These are phyloP conservation scores for Caracal caracal DNA, from an alignment of 2,113 vertebrate genomes.

Conservation along the genomic window DNA sequence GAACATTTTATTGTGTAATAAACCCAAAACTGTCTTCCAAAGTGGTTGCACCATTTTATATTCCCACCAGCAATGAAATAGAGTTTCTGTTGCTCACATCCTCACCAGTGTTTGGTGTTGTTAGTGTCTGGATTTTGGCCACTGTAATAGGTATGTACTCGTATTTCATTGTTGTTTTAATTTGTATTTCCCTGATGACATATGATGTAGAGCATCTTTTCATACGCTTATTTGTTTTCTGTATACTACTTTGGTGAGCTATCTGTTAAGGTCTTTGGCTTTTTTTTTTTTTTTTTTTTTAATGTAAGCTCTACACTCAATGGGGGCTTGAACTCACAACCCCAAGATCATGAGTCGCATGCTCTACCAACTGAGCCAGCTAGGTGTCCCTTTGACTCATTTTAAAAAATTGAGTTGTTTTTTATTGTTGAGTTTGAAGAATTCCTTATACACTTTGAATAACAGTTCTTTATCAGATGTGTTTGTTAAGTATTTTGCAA, in stretches of 20 bases:
- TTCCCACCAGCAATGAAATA: not conserved
- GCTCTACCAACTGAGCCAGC: not conserved
- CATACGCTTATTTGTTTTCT: not conserved
- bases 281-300: not conserved
- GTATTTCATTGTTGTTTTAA: not conserved
- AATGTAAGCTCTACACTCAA: not conserved
- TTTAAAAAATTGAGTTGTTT: not conserved
- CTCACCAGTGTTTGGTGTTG: not conserved
- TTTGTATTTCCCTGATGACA: not conserved
- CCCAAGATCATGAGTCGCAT: not conserved
- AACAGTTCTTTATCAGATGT: not conserved
- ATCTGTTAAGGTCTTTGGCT: not conserved
- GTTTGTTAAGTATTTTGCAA: not conserved
- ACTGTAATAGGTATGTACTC: not conserved
- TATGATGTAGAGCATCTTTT: not conserved
- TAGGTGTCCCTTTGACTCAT: not conserved
- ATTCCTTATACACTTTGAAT: not conserved
- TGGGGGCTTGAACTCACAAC: not conserved
- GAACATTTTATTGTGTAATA: not conserved
- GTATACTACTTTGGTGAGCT: not conserved
- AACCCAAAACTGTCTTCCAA: not conserved
- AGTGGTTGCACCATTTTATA: not conserved
- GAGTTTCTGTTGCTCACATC: not conserved
- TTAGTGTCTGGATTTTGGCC: not conserved
- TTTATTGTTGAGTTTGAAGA: not conserved